These are phyloP conservation scores for Drosophila takahashii DNA, from an alignment of 1,140 invertebrate genomes.

Conservation along the genomic window DNA sequence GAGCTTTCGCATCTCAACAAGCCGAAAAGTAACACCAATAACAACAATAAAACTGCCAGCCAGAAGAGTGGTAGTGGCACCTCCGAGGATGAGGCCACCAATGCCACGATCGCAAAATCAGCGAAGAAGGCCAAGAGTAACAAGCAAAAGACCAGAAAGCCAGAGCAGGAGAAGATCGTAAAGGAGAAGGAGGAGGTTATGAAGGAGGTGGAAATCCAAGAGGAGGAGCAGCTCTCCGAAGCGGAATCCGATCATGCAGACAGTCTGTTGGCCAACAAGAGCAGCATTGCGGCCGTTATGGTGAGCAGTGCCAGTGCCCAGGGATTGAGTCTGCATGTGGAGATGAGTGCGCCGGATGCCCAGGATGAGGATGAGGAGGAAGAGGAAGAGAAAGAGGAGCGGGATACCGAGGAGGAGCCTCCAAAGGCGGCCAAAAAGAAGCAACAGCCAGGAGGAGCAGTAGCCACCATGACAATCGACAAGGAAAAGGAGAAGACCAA, in stretches of 20 bases:
- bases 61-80: constrained; percentile 49
- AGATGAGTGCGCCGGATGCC: constrained; percentile 16
- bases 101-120: constrained; percentile 22
- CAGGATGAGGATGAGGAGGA: constrained; percentile 1
- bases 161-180: constrained; percentile 27
- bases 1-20: constrained; percentile 67
- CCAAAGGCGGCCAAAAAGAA: constrained; percentile 11
- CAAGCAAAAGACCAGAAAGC: constrained; percentile 37
- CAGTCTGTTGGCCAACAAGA: constrained; percentile 54
- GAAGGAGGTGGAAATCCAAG: neutral
- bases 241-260: constrained; percentile 54
- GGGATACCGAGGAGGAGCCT: neutral
- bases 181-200: neutral
- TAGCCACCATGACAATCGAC: constrained; percentile 23
- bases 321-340: constrained; percentile 57
- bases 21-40: constrained; percentile 33
- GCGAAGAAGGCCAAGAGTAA: constrained; percentile 34
- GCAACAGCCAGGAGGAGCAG: constrained; percentile 2
- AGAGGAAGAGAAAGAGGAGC: neutral
- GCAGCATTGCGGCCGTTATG: constrained; percentile 56
- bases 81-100: constrained; percentile 48
- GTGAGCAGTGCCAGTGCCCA: constrained; percentile 68
- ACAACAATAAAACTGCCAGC: constrained; percentile 35
- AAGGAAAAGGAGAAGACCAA: constrained; percentile 24
- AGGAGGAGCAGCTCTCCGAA: constrained; percentile 10